Base-by-base conservation (phyloP, 1,140 invertebrate genomes). In the Drosophila funebris region DNA sequence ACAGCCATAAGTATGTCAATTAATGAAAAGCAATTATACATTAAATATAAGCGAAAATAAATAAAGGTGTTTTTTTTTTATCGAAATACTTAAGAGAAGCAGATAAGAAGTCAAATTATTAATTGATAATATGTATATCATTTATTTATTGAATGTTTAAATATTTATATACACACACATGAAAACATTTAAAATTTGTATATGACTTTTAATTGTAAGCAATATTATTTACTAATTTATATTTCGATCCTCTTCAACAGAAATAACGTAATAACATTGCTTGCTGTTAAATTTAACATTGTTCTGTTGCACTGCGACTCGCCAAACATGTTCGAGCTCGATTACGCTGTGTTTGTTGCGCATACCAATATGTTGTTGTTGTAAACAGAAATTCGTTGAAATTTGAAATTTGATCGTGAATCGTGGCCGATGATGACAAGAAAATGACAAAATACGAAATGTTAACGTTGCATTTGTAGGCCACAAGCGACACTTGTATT, bases 371-470 rank as follows among this genome's bases (percentile, higher is more conserved):
- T 39, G 31, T 39, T 53, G 37, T 37, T 63, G 24, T 46, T 48
- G 41, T 44, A 13, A 20, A 24, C 24, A 27, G 14, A 71, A 57
- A 57, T 57, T 57, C 68, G 68, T 66, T 66, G 62, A 66, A 54
- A 24, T 71, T 71, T 66, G 24, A 50, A 71, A 71, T 66, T 36
- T 9, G 68, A 71, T 71, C 68, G 52, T 43, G 52, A 37, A 11
- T 53, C 57, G 31, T 27, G 43, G n/a, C 11, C 46, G 37, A 43
- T 29, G n/a, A n/a, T 29, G 4, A 43, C 3, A 43, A 43, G 4
- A 44, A 44, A 5, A 41, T 52, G 56, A 22, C 16, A 46, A 11
- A 36, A 3, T 4, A 4, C 3, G 7, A 33, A 71, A 66, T 71
- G 61, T 50, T 57, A 71, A 57, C 52, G 61, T 27, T 41, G 68